A percentile compares a stretch with the other conserved stretches of the same genome.
These are phyloP conservation scores for Oscheius sp. DNA, from an alignment of 1,140 invertebrate species.

Conservation along the genomic window DNA sequence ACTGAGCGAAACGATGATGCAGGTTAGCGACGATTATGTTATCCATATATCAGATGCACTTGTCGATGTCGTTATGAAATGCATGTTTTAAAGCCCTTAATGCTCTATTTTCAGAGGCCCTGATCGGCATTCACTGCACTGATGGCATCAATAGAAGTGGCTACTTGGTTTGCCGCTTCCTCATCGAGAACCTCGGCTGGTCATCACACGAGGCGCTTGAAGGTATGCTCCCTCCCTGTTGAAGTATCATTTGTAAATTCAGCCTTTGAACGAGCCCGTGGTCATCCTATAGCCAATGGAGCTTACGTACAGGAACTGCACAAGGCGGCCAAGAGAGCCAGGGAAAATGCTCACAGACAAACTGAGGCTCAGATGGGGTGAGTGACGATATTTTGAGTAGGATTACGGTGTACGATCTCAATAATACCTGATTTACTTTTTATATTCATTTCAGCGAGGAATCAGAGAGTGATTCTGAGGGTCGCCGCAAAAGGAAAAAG, in stretches of 20 bases:
- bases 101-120: slow-evolving; percentile 68
- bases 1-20: slow-evolving; percentile 27
- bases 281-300: slow-evolving; percentile 64
- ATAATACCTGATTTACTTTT: slow-evolving; percentile 28
- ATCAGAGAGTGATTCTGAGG: slow-evolving; percentile 29
- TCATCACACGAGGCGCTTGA: slow-evolving; percentile 48
- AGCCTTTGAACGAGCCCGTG: slow-evolving; percentile 64
- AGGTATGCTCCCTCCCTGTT: slow-evolving; percentile 69
- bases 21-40: background rate
- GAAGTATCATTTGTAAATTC: slow-evolving; percentile 64
- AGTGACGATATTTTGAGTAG: background rate
- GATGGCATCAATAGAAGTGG: slow-evolving; percentile 86
- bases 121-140: slow-evolving; percentile 87
- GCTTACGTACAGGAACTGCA: slow-evolving; percentile 63
- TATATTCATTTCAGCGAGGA: slow-evolving; percentile 19
- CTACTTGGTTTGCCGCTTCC: slow-evolving; percentile 75
- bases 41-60: background rate
- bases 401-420: too few species aligned
- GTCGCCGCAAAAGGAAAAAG: slow-evolving; percentile 35
- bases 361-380: slow-evolving; percentile 1
- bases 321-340: slow-evolving; percentile 44
- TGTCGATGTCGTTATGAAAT: background rate
- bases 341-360: slow-evolving; percentile 22
- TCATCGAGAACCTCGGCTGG: slow-evolving; percentile 67
- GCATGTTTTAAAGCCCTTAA: too few species aligned